phyloP scores from a whole-genome alignment of 2,797 vertebrate genomes.

The Lepilemur septentrionalis region DNA sequence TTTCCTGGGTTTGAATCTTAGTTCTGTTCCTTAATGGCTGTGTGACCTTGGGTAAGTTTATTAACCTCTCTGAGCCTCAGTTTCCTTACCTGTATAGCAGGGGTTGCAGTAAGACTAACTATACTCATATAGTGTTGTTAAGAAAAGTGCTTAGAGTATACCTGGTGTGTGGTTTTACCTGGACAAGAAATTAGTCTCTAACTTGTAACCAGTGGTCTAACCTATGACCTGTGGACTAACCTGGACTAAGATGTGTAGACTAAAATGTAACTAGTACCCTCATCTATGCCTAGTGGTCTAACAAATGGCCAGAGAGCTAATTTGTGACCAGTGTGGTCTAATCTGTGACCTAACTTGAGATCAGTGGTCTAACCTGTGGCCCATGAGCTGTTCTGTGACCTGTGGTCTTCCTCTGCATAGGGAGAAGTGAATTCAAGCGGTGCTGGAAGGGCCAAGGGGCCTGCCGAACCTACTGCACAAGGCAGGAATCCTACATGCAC shows the following conservation, averaged over 20 bases:
- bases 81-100: background rate
- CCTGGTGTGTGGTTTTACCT: background rate
- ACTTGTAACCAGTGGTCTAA: background rate
- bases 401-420: slow-evolving; percentile 43
- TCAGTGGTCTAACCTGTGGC: background rate
- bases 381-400: background rate
- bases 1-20: background rate
- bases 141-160: background rate
- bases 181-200: background rate
- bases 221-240: background rate
- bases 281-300: background rate
- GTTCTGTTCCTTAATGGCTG: background rate
- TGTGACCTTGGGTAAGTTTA: background rate
- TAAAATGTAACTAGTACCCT: background rate
- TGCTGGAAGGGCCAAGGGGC: slow-evolving; percentile 72
- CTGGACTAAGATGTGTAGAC: background rate
- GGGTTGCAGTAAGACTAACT: background rate
- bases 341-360: background rate
- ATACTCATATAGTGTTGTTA: background rate
- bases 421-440: slow-evolving; percentile 68
- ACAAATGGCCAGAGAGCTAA: background rate
- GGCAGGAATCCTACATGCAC: slow-evolving; percentile 62
- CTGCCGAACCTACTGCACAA: slow-evolving; percentile 58
- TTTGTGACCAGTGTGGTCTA: background rate
- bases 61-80: background rate